phyloP scores from a whole-genome alignment of 1,140 invertebrate genomes.

The Contarinia nasturtii region DNA sequence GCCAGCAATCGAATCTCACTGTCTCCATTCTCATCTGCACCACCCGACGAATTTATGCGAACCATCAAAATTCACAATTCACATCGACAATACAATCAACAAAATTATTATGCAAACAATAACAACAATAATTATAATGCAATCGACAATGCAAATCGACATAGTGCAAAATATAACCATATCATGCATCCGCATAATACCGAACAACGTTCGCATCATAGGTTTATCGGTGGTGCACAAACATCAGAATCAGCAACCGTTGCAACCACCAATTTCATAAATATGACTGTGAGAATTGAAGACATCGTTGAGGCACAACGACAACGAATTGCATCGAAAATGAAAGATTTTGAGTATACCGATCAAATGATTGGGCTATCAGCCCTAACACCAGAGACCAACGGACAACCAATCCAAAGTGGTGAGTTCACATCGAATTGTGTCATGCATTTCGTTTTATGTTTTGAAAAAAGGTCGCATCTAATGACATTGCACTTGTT shows the following conservation, averaged over 20 bases:
- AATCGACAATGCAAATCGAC: conserved; percentile 8
- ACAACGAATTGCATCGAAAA: conserved; percentile 30
- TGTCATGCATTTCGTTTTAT: no score
- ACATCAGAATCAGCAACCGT: conserved; percentile 7
- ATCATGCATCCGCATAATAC: background rate
- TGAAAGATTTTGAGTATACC: conserved; percentile 38
- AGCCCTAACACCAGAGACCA: conserved; percentile 42
- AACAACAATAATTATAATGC: conserved; percentile 4
- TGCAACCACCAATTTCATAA: conserved; percentile 8
- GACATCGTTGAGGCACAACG: conserved; percentile 36
- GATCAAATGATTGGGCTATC: conserved; percentile 33
- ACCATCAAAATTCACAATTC: conserved; percentile 4
- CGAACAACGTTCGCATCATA: background rate
- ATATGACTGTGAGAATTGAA: conserved; percentile 25
- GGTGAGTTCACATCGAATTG: conserved; percentile 2
- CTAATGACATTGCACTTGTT: no score
- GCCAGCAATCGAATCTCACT: conserved; percentile 36
- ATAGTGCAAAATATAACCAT: conserved; percentile 7
- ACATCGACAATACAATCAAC: conserved; percentile 7
- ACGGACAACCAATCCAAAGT: conserved; percentile 47
- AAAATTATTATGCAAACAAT: conserved; percentile 10
- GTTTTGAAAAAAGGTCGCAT: no score
- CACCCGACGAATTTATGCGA: conserved; percentile 7
- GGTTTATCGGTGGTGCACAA: background rate
- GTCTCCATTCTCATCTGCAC: conserved; percentile 25